These are phyloP conservation scores for Ceratina calcarata DNA, from an alignment of 1,140 invertebrate species.

Conservation along the genomic window DNA sequence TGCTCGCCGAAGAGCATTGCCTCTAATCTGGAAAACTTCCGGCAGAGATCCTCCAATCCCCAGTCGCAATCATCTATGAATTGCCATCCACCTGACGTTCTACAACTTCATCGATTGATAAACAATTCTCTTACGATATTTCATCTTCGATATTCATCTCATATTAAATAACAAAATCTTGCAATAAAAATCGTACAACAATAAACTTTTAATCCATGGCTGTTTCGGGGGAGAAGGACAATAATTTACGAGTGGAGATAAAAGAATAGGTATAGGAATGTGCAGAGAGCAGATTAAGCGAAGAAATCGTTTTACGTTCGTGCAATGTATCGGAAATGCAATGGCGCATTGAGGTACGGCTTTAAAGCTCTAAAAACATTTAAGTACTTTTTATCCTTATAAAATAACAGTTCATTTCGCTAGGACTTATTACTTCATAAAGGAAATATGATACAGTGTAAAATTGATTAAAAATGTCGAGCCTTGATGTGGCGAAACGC, in stretches of 20 bases:
- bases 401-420: background rate
- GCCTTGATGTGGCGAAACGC: background rate
- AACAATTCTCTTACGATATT: background rate
- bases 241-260: background rate
- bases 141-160: no score
- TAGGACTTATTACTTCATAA: background rate
- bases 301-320: background rate
- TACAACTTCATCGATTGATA: background rate
- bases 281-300: background rate
- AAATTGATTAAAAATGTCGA: no score
- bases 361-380: no score
- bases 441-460: no score
- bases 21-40: slow-evolving; percentile 38
- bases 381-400: background rate
- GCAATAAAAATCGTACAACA: no score
- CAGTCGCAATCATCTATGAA: background rate
- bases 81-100: background rate
- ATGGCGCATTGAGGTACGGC: no score
- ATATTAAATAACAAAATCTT: no score
- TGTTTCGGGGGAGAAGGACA: background rate
- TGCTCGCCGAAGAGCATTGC: background rate
- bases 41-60: background rate
- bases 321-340: background rate
- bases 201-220: background rate
- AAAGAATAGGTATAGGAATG: background rate